Percentiles rank a stretch among this genome's conserved stretches.
Conservation (phyloP, 2,888 invertebrate species). For the Melieria picta region DNA sequence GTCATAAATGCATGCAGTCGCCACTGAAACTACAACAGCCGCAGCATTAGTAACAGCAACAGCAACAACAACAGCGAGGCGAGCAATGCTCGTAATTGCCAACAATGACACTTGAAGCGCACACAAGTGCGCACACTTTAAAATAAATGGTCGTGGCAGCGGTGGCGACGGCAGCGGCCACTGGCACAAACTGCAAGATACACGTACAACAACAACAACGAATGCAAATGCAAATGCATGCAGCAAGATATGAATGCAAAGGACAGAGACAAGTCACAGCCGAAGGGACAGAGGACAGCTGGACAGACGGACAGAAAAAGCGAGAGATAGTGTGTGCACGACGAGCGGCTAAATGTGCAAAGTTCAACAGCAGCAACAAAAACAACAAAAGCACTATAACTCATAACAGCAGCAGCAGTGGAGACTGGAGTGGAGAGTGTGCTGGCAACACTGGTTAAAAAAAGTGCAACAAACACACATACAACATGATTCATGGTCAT, state of each 20-base stretch:
- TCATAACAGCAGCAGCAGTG: not conserved
- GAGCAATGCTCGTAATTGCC: constrained; percentile 3
- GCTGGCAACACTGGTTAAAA: too few species aligned
- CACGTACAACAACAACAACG: not conserved
- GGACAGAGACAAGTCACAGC: not conserved
- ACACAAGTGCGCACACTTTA: not conserved
- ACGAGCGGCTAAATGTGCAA: not conserved
- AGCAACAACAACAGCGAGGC: not conserved
- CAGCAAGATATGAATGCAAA: constrained; percentile 5
- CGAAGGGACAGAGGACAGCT: constrained; percentile 8
- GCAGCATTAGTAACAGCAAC: constrained; percentile 3
- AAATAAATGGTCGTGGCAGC: not conserved
- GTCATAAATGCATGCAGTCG: constrained; percentile 10
- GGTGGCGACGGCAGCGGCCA: too few species aligned
- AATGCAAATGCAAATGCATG: not conserved
- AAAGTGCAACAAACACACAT: not conserved
- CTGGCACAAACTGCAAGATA: too few species aligned
- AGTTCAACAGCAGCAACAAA: not conserved
- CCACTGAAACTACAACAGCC: constrained; percentile 8
- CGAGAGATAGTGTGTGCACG: constrained; percentile 16
- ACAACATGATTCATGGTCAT: not conserved
- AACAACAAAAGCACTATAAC: not conserved
- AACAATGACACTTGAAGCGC: not conserved
- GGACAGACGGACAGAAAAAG: constrained; percentile 6
- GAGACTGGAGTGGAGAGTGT: too few species aligned